Conservation (phyloP, 2,888 invertebrate genomes). For the Charanyca ferruginea region DNA sequence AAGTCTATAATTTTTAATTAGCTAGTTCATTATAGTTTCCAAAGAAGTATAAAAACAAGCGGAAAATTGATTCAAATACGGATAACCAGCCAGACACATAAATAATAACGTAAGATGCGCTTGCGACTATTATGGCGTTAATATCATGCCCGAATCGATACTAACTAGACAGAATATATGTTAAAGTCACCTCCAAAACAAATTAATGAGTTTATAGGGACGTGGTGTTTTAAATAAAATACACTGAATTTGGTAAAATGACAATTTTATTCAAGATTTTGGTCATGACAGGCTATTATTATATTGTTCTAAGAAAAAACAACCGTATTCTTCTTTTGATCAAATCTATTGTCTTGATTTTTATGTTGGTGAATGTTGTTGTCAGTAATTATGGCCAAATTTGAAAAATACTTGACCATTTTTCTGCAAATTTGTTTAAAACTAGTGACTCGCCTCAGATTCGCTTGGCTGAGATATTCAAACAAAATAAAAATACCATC, state of each 20-base stretch:
- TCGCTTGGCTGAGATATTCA: no score
- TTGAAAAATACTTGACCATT: neutral
- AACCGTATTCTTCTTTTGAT: conserved; percentile 21
- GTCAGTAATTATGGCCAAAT: conserved; percentile 4
- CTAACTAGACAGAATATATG: conserved; percentile 36
- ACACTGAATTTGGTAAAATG: conserved; percentile 43
- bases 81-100: conserved; percentile 54
- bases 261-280: conserved; percentile 47
- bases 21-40: conserved; percentile 20
- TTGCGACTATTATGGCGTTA: conserved; percentile 26
- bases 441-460: no score
- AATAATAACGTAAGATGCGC: conserved; percentile 51
- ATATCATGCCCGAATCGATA: conserved; percentile 37
- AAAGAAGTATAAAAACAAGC: conserved; percentile 7
- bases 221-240: conserved; percentile 48
- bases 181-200: conserved; percentile 7
- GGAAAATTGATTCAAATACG: conserved; percentile 36
- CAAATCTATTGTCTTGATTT: conserved; percentile 38
- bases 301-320: conserved; percentile 17
- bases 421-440: neutral
- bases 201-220: conserved; percentile 43
- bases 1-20: conserved; percentile 2
- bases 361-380: conserved; percentile 22
- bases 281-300: conserved; percentile 34
- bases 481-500: no score